These are phyloP conservation scores for Brachionus plicatilis DNA, from an alignment of 1,140 invertebrate species.

Conservation along the genomic window DNA sequence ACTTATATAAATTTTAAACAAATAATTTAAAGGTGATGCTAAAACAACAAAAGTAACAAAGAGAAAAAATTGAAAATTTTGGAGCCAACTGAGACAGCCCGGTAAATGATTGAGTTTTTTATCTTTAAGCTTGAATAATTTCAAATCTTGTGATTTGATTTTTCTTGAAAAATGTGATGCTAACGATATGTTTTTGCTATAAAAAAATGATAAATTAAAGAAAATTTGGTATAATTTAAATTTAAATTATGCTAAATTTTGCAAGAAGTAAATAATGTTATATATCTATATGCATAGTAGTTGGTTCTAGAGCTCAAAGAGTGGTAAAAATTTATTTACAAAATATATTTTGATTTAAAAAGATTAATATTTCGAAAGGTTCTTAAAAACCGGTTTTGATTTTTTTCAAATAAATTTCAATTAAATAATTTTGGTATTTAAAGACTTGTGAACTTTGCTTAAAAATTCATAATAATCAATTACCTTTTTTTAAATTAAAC, in stretches of 20 bases:
- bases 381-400: neutral
- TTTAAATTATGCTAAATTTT: constrained; percentile 2
- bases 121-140: neutral
- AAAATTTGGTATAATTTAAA: neutral
- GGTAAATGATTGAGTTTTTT: neutral
- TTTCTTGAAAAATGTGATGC: neutral
- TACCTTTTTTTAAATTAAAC: neutral
- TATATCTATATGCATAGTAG: neutral
- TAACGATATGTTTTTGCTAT: neutral
- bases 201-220: neutral
- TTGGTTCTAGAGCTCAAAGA: neutral
- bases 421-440: neutral
- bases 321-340: neutral
- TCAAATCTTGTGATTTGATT: neutral
- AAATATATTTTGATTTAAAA: neutral
- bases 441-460: neutral
- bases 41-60: too few relatives aligned
- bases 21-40: too few relatives aligned
- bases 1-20: too few relatives aligned
- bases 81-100: too few relatives aligned
- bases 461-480: neutral
- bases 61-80: too few relatives aligned
- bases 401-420: neutral
- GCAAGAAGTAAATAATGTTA: neutral
- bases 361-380: neutral